Conservation (phyloP, 2,888 invertebrate species). For the Cheilosia impressa region DNA sequence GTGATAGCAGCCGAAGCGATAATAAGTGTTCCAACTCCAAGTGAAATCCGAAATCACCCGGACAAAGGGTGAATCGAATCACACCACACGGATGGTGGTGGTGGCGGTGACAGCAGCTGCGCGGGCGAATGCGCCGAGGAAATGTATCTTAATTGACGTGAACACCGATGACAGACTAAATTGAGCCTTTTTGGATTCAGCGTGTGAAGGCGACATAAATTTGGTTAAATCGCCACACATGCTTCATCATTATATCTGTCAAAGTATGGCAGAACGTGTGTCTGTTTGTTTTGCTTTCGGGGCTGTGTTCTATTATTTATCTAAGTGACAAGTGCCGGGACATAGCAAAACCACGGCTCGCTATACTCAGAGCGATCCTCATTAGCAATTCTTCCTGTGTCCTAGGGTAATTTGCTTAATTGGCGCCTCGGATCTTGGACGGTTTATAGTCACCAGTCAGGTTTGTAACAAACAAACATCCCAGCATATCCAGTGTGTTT, state of each 20-base stretch:
- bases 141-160: slow-evolving; percentile 74
- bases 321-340: slow-evolving; percentile 77
- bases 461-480: slow-evolving; percentile 14
- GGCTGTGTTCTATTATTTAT: slow-evolving; percentile 78
- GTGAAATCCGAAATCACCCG: slow-evolving; percentile 29
- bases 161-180: slow-evolving; percentile 56
- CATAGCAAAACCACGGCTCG: not conserved
- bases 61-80: slow-evolving; percentile 58
- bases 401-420: slow-evolving; percentile 72
- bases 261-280: slow-evolving; percentile 3
- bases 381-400: slow-evolving; percentile 67
- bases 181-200: slow-evolving; percentile 64
- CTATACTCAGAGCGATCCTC: slow-evolving; percentile 34
- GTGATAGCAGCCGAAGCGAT: slow-evolving; percentile 68
- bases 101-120: not conserved
- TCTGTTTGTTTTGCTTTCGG: slow-evolving; percentile 69
- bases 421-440: slow-evolving; percentile 68
- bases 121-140: slow-evolving; percentile 41
- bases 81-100: slow-evolving; percentile 17
- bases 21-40: slow-evolving; percentile 62
- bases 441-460: slow-evolving; percentile 36
- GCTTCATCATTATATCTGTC: slow-evolving; percentile 64
- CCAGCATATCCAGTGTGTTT: not conserved
- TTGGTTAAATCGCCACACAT: slow-evolving; percentile 71
- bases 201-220: slow-evolving; percentile 73